Percentiles rank a stretch among this genome's conserved stretches.
These are phyloP conservation scores for Hedychridium roseum DNA, from an alignment of 2,888 invertebrate species.

Conservation along the genomic window DNA sequence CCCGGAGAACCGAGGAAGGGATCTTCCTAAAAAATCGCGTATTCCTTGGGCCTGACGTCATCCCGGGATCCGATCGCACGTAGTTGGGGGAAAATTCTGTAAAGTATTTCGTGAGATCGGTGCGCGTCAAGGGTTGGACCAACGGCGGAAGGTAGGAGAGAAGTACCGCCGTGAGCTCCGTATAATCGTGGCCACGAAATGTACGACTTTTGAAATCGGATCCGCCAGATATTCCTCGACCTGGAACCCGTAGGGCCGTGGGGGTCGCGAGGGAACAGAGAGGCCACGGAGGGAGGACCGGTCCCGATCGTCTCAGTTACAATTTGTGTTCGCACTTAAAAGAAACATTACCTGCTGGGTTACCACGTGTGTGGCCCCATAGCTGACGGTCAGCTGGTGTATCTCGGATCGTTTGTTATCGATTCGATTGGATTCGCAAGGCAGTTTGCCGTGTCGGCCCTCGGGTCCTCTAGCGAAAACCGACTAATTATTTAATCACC, in stretches of 20 bases:
- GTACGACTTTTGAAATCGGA: slow-evolving; percentile 61
- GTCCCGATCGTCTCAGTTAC: slow-evolving; percentile 60
- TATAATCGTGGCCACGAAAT: slow-evolving; percentile 46
- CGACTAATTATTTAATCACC: too few relatives aligned
- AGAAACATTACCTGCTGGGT: slow-evolving; percentile 60
- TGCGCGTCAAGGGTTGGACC: too few relatives aligned
- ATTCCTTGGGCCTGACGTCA: too few relatives aligned
- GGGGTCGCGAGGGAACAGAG: slow-evolving; percentile 6
- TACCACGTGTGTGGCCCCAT: slow-evolving; percentile 57
- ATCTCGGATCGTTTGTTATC: slow-evolving; percentile 60
- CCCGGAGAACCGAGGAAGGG: too few relatives aligned
- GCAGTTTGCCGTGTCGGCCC: slow-evolving; percentile 22
- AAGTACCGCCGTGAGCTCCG: slow-evolving; percentile 17
- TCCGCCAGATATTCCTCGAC: slow-evolving; percentile 52
- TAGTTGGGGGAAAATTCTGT: too few relatives aligned
- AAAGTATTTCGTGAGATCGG: too few relatives aligned
- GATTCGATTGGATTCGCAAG: slow-evolving; percentile 53
- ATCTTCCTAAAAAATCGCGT: too few relatives aligned
- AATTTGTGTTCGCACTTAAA: slow-evolving; percentile 64
- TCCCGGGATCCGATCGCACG: too few relatives aligned
- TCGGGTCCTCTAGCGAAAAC: too few relatives aligned
- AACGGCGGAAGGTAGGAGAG: too few relatives aligned
- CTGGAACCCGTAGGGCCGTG: slow-evolving; percentile 31
- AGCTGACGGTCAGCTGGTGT: slow-evolving; percentile 48
- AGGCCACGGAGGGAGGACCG: slow-evolving; percentile 20